Percentiles rank a stretch among this genome's conserved stretches.
phyloP scores from a whole-genome alignment of 2,113 vertebrate genomes.

The Pica pica region DNA sequence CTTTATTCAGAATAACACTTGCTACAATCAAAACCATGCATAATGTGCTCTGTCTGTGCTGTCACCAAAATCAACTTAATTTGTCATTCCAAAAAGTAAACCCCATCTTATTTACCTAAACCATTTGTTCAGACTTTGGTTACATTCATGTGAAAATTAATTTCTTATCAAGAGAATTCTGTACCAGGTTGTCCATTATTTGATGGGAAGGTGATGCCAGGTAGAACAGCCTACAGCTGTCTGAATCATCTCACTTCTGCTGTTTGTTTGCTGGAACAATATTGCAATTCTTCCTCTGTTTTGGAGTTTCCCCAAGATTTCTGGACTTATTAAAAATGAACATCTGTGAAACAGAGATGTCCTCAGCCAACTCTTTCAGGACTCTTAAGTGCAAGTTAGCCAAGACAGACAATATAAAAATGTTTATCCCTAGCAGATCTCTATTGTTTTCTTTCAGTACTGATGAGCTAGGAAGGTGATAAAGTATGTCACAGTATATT shows the following conservation, averaged over 20 bases:
- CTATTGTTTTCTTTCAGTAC: background rate
- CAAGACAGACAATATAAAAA: background rate
- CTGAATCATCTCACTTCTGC: background rate
- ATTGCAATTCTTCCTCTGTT: background rate
- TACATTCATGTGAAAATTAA: background rate
- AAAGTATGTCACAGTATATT: background rate
- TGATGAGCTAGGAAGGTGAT: constrained; percentile 3
- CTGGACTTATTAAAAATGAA: background rate
- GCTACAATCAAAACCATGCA: background rate
- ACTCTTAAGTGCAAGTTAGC: background rate
- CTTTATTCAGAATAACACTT: background rate
- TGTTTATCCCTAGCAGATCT: background rate
- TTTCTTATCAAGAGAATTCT: background rate
- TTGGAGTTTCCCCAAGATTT: background rate
- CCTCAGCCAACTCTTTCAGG: background rate
- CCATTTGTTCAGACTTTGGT: background rate
- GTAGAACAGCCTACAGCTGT: background rate
- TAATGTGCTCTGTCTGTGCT: background rate
- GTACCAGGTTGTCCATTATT: background rate
- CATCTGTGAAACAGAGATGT: constrained; percentile 28
- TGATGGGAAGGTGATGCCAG: background rate
- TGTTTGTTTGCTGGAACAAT: background rate
- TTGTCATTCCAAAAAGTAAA: background rate
- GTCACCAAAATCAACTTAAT: background rate
- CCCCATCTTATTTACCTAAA: background rate